phyloP scores from a whole-genome alignment of 2,113 vertebrate genomes.

The Syrmaticus mikado region DNA sequence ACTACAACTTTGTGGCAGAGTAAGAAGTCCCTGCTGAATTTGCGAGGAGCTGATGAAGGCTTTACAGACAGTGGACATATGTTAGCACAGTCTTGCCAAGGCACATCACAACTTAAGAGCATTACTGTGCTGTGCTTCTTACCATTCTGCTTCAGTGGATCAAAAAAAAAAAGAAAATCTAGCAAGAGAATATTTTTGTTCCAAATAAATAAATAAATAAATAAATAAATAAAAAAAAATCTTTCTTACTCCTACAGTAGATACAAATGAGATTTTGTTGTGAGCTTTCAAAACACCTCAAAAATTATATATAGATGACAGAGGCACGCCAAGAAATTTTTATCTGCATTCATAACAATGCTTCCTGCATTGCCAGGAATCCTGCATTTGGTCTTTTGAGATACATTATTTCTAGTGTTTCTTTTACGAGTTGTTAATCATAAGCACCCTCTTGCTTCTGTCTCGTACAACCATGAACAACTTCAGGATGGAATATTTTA shows the following conservation, averaged over 20 bases:
- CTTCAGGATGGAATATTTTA: neutral
- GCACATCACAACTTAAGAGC: too few species aligned
- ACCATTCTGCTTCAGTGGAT: neutral
- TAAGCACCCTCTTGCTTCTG: neutral
- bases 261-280: neutral
- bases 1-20: neutral
- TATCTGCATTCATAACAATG: neutral
- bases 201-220: too few species aligned
- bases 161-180: neutral
- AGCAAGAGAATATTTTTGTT: neutral
- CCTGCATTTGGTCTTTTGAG: neutral
- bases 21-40: neutral
- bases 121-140: neutral
- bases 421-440: neutral
- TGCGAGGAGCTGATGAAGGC: neutral
- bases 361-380: neutral
- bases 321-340: neutral
- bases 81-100: neutral
- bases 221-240: too few species aligned
- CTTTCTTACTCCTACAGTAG: neutral
- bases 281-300: neutral
- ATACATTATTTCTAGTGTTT: neutral
- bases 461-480: neutral
- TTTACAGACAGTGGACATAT: neutral
- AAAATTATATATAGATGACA: neutral